Evolutionary conservation across 2,888 invertebrate genomes (phyloP), one percentile per base, ranked within the genome.

Genomic region (Aspidiotus rigidus): DNA sequence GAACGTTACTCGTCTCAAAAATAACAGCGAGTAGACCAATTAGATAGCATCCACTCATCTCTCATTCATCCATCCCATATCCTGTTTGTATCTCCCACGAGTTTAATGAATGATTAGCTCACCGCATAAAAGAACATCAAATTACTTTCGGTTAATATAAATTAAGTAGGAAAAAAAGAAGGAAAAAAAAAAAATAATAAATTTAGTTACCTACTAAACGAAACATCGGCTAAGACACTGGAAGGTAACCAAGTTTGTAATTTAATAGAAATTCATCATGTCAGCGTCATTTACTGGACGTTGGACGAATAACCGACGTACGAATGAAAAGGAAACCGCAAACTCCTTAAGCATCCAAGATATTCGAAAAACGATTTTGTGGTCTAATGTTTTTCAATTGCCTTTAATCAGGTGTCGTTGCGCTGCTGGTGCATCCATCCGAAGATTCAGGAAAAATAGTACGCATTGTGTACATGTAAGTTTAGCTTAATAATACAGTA

Each of bases 301-400:
- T 49, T 11, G 49, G n/a, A 49, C 49, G 11, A 11, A n/a, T 49
- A 49, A 49, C 49, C n/a, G 49, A 49, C 42, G 17, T 57, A 41
- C 39, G 42, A 66, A 66, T 66, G 56, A 59, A 57, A 59, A 59
- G 66, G 59, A 66, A 66, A 66, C 66, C 66, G 59, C 66, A 66
- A 66, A 59, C 66, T 66, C 66, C 66, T 66, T 59, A 66, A 57
- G 44, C 57, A 57, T 44, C 57, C 57, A 66, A 59, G 57, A 66
- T 66, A 66, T 66, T 66, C 66, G 44, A 66, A 59, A 66, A 66
- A 66, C 66, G 66, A 66, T 66, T 66, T 66, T 66, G 66, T 66
- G 66, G 66, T 66, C 66, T 66, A 42, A 66, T 64, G 56, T 66
- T 66, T 66, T 56, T 66, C 59, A 59, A 66, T 66, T 66, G 66